These are phyloP conservation scores for Cygnus buccinator DNA, from an alignment of 2,113 vertebrate genomes.

Conservation along the genomic window DNA sequence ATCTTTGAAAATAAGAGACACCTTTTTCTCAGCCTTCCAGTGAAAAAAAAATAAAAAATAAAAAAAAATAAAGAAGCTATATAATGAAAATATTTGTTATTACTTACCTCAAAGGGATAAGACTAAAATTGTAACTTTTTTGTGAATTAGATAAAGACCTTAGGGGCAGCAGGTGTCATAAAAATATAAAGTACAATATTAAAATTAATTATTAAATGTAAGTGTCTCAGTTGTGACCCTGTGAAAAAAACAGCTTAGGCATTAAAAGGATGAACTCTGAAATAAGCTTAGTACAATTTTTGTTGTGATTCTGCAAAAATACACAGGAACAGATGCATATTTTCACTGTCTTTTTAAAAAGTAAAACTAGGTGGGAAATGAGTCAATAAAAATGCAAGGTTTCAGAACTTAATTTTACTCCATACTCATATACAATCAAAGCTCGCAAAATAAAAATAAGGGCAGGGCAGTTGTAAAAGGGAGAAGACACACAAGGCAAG, in stretches of 20 bases:
- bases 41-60: background rate
- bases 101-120: background rate
- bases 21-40: background rate
- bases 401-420: background rate
- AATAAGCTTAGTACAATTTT: background rate
- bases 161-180: background rate
- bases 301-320: background rate
- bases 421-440: background rate
- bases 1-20: background rate
- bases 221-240: background rate
- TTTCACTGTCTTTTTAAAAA: background rate
- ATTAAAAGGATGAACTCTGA: background rate
- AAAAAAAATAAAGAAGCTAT: background rate
- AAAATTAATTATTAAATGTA: background rate
- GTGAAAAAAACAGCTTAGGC: background rate
- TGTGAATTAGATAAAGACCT: background rate
- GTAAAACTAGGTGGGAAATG: background rate
- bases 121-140: background rate
- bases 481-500: background rate
- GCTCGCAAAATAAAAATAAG: background rate
- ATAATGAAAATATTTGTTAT: slow-evolving; percentile 2
- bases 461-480: background rate
- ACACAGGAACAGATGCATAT: background rate
- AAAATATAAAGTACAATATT: background rate
- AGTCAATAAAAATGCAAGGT: background rate